phyloP scores from a whole-genome alignment of 2,113 vertebrate genomes.

The Caranx ignobilis region DNA sequence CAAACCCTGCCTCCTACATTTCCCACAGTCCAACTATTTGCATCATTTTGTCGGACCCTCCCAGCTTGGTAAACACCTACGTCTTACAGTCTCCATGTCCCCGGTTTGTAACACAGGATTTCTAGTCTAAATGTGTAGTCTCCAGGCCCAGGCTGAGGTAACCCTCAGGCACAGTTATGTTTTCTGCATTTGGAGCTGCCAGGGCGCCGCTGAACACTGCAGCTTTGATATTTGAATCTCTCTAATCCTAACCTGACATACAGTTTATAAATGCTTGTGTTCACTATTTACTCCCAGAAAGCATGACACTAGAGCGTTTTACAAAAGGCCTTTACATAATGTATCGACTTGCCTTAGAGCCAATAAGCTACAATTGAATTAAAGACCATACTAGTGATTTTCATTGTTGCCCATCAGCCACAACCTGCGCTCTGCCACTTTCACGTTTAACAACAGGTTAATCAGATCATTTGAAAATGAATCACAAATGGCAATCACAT shows the following conservation, averaged over 20 bases:
- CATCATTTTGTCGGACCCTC: not conserved
- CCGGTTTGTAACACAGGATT: not conserved
- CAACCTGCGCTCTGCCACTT: not conserved
- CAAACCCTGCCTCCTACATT: not conserved
- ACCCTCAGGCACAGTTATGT: not conserved
- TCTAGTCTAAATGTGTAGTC: not conserved
- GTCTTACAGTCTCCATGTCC: not conserved
- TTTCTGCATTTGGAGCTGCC: conserved; percentile 2
- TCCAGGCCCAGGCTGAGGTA: not conserved
- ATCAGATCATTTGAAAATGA: not conserved
- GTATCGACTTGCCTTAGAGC: not conserved
- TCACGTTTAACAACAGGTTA: not conserved
- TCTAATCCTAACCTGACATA: not conserved
- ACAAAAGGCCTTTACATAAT: not conserved
- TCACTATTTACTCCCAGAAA: not conserved
- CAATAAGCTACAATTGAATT: not conserved
- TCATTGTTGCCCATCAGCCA: not conserved
- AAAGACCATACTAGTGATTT: not conserved
- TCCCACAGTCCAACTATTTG: not conserved
- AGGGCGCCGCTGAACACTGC: not conserved
- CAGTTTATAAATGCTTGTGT: not conserved
- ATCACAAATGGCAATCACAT: not conserved
- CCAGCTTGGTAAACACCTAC: too few species aligned
- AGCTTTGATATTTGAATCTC: conserved; percentile 14
- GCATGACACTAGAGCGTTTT: not conserved